phyloP scores from a whole-genome alignment of 2,797 vertebrate species.

The Acipenser transmontanus region DNA sequence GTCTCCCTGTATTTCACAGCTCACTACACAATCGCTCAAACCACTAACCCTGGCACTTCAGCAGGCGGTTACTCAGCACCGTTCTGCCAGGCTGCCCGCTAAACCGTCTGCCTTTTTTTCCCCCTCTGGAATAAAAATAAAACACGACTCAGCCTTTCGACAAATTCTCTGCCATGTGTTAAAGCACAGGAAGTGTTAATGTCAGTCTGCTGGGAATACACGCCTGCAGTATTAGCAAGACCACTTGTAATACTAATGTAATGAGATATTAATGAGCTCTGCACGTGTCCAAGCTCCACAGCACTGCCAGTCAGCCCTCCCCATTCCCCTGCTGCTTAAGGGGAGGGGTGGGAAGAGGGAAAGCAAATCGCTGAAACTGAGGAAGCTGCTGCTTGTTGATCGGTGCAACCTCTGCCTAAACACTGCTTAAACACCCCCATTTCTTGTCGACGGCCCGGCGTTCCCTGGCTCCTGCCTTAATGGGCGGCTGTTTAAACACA shows the following conservation, averaged over 20 bases:
- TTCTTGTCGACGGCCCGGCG: constrained; percentile 47
- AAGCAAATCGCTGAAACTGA: constrained; percentile 24
- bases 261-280: constrained; percentile 78
- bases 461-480: constrained; percentile 63
- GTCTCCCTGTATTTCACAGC: no score
- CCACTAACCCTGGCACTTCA: not conserved
- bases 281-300: constrained; percentile 43
- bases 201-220: constrained; percentile 46
- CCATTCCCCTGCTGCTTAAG: not conserved
- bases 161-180: constrained; percentile 2
- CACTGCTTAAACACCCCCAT: constrained; percentile 22
- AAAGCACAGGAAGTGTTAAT: constrained; percentile 44
- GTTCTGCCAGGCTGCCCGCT: not conserved
- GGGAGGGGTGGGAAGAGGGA: constrained; percentile 12
- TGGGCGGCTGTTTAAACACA: constrained; percentile 81
- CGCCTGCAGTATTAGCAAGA: constrained; percentile 10
- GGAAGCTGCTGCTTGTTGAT: constrained; percentile 30
- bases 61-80: not conserved
- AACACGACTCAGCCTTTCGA: not conserved
- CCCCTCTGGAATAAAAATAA: constrained; percentile 7
- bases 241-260: constrained; percentile 59
- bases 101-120: not conserved
- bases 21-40: no score
- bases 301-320: constrained; percentile 5
- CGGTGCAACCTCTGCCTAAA: constrained; percentile 32